phyloP scores from a whole-genome alignment of 2,797 vertebrate species.

The Parotocinclus haroldoi region DNA sequence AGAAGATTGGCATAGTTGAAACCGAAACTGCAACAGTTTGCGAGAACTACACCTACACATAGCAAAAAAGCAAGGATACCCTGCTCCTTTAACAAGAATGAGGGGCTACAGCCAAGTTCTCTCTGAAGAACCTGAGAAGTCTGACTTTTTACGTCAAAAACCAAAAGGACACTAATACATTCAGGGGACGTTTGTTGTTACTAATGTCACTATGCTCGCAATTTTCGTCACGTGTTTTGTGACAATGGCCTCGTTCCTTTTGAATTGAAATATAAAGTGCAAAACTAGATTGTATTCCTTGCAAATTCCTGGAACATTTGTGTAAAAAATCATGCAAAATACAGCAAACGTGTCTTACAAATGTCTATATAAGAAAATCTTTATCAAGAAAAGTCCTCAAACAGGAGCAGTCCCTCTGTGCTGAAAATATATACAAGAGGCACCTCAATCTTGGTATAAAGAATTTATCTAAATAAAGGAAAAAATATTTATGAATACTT shows the following conservation, averaged over 20 bases:
- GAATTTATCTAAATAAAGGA: slow-evolving; percentile 55
- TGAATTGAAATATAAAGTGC: slow-evolving; percentile 74
- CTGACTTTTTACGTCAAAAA: slow-evolving; percentile 38
- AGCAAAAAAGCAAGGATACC: slow-evolving; percentile 38
- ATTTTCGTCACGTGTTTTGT: slow-evolving; percentile 50
- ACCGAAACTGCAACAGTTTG: slow-evolving; percentile 50
- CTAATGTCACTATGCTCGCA: slow-evolving; percentile 41
- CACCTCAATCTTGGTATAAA: slow-evolving; percentile 78
- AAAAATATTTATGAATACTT: slow-evolving; percentile 39
- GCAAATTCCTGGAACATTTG: slow-evolving; percentile 76
- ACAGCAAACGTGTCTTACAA: slow-evolving; percentile 67
- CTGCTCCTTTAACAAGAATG: slow-evolving; percentile 13
- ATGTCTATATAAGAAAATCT: slow-evolving; percentile 68
- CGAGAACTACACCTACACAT: slow-evolving; percentile 34
- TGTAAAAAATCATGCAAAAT: slow-evolving; percentile 76
- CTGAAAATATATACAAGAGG: slow-evolving; percentile 77
- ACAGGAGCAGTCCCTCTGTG: slow-evolving; percentile 63
- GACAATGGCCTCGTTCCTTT: slow-evolving; percentile 63
- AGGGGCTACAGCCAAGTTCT: slow-evolving; percentile 57
- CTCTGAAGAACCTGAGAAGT: slow-evolving; percentile 61
- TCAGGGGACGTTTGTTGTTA: slow-evolving; percentile 49
- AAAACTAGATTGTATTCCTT: slow-evolving; percentile 79
- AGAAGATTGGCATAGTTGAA: slow-evolving; percentile 65
- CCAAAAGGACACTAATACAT: slow-evolving; percentile 59
- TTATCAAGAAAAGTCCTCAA: slow-evolving; percentile 68